Percentiles rank a stretch among this genome's conserved stretches.
phyloP scores from a whole-genome alignment of 2,113 vertebrate genomes.

The Notothenia coriiceps region DNA sequence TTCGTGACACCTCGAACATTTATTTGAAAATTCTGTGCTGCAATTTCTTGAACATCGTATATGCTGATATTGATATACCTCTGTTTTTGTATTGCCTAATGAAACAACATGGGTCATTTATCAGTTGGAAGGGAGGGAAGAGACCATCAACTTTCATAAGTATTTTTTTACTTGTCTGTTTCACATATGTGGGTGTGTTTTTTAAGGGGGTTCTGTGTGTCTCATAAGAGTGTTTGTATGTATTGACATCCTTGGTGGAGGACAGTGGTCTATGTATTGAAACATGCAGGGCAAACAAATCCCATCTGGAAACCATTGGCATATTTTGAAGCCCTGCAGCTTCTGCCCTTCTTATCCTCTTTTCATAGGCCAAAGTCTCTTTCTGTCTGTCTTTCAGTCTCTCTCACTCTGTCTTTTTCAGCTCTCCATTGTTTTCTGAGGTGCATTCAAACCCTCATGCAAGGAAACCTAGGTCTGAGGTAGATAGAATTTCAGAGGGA shows the following conservation, averaged over 20 bases:
- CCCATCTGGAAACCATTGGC: slow-evolving; percentile 96
- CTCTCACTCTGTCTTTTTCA: slow-evolving; percentile 32
- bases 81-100: background rate
- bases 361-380: slow-evolving; percentile 61
- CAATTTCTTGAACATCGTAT: no score
- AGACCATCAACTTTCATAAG: no score
- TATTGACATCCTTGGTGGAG: slow-evolving; percentile 60
- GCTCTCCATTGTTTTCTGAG: slow-evolving; percentile 35
- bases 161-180: background rate
- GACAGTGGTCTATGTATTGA: slow-evolving; percentile 80
- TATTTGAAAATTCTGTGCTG: no score
- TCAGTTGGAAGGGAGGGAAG: background rate
- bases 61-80: no score
- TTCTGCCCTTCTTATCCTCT: slow-evolving; percentile 71
- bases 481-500: slow-evolving; percentile 12
- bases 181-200: slow-evolving; percentile 33
- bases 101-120: background rate
- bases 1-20: background rate
- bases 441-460: slow-evolving; percentile 9
- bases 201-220: background rate
- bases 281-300: slow-evolving; percentile 86
- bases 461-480: no score
- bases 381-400: slow-evolving; percentile 31
- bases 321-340: slow-evolving; percentile 82
- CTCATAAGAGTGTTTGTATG: slow-evolving; percentile 1